phyloP scores from a whole-genome alignment of 2,113 vertebrate species.

The Callospermophilus lateralis region DNA sequence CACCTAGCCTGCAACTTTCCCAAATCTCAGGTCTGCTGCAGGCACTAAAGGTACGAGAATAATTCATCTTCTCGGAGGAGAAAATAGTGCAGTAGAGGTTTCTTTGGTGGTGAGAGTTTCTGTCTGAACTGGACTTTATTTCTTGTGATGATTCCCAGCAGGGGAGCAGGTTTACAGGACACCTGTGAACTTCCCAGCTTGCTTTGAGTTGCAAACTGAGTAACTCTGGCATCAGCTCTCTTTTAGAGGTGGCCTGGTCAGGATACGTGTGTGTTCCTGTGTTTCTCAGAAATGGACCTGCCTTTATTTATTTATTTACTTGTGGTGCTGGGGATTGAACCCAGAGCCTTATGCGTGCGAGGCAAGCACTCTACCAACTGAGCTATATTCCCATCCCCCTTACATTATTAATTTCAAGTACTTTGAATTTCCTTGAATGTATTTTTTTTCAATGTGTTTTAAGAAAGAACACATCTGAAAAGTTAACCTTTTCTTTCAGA shows the following conservation, averaged over 20 bases:
- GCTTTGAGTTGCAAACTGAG: background rate
- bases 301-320: too few relatives aligned
- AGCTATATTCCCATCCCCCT: too few relatives aligned
- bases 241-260: background rate
- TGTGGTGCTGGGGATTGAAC: too few relatives aligned
- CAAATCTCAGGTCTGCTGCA: background rate
- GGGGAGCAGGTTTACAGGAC: background rate
- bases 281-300: background rate
- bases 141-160: background rate
- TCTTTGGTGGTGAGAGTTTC: background rate
- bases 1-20: background rate
- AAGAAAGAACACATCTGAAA: background rate
- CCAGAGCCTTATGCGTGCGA: too few relatives aligned
- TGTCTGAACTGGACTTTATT: background rate
- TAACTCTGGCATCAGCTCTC: background rate
- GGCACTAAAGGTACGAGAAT: accelerated
- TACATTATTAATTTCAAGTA: background rate
- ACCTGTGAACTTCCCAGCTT: background rate
- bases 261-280: background rate
- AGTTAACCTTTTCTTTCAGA: background rate
- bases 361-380: too few relatives aligned
- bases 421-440: background rate
- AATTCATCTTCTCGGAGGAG: background rate
- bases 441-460: background rate
- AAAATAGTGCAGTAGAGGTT: background rate